These are phyloP conservation scores for Salarias fasciatus DNA, from an alignment of 2,797 vertebrate species.

Conservation along the genomic window DNA sequence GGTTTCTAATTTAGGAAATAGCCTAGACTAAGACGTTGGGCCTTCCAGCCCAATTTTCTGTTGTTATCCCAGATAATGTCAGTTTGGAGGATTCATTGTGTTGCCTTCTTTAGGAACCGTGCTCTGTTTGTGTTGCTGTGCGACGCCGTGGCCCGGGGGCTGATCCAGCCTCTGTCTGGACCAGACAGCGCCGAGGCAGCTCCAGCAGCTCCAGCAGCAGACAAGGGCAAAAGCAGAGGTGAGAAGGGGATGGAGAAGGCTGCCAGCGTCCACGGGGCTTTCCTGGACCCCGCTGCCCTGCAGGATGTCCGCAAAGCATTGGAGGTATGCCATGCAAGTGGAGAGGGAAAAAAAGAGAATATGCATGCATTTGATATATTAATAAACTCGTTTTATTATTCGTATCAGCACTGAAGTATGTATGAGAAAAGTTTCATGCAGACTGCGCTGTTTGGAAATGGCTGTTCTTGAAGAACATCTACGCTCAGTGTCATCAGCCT, in stretches of 20 bases:
- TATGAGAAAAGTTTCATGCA: too few species aligned
- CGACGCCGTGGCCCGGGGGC: conserved; percentile 83
- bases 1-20: conserved; percentile 10
- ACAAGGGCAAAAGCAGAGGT: conserved; percentile 67
- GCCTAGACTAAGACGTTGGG: conserved; percentile 5
- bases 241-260: conserved; percentile 54
- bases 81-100: conserved; percentile 9
- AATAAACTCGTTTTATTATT: neutral
- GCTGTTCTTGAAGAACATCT: too few species aligned
- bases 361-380: neutral
- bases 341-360: too few species aligned
- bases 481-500: neutral
- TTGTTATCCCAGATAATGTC: conserved; percentile 20
- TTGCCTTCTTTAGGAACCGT: conserved; percentile 74
- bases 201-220: conserved; percentile 11
- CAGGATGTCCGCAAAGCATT: conserved; percentile 83
- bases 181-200: conserved; percentile 31
- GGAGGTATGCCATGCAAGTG: conserved; percentile 81
- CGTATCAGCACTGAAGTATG: too few species aligned
- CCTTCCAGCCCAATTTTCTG: conserved; percentile 7
- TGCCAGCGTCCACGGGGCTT: conserved; percentile 16
- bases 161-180: conserved; percentile 83
- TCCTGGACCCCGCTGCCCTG: conserved; percentile 70
- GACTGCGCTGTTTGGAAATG: too few species aligned
- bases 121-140: conserved; percentile 83